Conservation (phyloP, 2,888 invertebrate genomes). For the Drosophila emarginata region DNA sequence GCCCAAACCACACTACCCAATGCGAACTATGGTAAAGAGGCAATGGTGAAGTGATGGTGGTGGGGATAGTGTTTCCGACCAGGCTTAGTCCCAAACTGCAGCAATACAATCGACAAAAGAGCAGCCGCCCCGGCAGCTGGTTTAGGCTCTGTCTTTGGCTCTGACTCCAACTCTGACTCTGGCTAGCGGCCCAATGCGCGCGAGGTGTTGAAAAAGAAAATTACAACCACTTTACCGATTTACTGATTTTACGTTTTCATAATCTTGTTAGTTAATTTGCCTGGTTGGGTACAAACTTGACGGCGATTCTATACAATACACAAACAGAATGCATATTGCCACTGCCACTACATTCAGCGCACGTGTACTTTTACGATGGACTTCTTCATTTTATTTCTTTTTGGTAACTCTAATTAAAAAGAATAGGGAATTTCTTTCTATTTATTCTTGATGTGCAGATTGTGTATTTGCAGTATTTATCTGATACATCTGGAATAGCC, state of each 20-base stretch:
- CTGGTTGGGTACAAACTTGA: constrained; percentile 54
- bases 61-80: constrained; percentile 39
- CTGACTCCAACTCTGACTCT: constrained; percentile 16
- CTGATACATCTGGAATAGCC: no score
- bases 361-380: constrained; percentile 31
- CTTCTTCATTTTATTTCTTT: neutral
- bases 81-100: constrained; percentile 51
- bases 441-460: neutral
- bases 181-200: constrained; percentile 73
- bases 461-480: neutral
- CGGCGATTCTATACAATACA: constrained; percentile 40
- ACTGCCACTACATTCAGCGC: constrained; percentile 26
- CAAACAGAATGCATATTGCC: constrained; percentile 44
- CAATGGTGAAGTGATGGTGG: constrained; percentile 49
- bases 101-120: constrained; percentile 63
- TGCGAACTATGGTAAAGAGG: constrained; percentile 30
- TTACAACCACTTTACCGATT: constrained; percentile 81
- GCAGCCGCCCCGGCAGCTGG: constrained; percentile 62
- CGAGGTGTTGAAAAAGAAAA: constrained; percentile 82
- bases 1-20: constrained; percentile 49
- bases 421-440: neutral
- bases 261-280: constrained; percentile 80
- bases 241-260: constrained; percentile 81
- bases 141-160: constrained; percentile 11
- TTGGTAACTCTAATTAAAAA: neutral